Percentiles rank a stretch among this genome's conserved stretches.
These are phyloP conservation scores for Hydrophis major DNA, from an alignment of 2,797 vertebrate genomes.

Conservation along the genomic window DNA sequence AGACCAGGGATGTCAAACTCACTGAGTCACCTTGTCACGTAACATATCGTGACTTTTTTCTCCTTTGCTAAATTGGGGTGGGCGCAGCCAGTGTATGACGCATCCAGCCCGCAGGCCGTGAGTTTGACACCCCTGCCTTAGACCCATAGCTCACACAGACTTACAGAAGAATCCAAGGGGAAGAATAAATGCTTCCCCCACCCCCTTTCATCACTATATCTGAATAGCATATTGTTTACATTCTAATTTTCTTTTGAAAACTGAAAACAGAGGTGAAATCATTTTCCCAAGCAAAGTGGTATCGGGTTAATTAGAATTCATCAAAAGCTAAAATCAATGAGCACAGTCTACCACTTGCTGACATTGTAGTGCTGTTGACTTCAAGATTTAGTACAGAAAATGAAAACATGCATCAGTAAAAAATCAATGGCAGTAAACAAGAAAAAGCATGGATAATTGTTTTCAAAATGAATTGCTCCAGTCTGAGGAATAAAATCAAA, in stretches of 20 bases:
- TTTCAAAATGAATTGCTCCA: not conserved
- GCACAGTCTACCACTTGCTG: not conserved
- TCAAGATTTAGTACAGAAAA: not conserved
- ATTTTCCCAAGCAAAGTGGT: not conserved
- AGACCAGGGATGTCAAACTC: too few species aligned
- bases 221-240: not conserved
- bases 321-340: not conserved
- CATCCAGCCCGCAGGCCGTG: too few species aligned
- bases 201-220: not conserved
- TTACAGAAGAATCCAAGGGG: not conserved
- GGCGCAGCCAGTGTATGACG: too few species aligned
- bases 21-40: too few species aligned
- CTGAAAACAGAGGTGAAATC: not conserved
- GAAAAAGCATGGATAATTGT: not conserved
- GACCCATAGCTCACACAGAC: not conserved
- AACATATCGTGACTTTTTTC: too few species aligned
- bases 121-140: not conserved
- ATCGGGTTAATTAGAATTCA: not conserved
- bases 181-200: not conserved
- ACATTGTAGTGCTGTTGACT: not conserved
- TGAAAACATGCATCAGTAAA: not conserved
- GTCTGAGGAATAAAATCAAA: not conserved
- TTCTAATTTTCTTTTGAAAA: not conserved
- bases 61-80: too few species aligned
- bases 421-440: not conserved